Conservation (phyloP, 2,888 invertebrate genomes). For the Drosophila borealis region DNA sequence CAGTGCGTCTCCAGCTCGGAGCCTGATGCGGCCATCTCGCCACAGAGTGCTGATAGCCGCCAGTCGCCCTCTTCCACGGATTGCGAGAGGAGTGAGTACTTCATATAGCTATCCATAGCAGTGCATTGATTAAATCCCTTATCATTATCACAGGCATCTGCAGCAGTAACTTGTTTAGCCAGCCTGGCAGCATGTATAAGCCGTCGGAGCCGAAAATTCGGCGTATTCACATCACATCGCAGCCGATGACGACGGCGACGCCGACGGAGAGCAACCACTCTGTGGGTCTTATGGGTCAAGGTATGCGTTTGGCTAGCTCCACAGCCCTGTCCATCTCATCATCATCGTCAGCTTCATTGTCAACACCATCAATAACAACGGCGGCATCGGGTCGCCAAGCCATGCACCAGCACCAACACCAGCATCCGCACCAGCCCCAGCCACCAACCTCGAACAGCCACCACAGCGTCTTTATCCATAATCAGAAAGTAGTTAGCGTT, state of each 20-base stretch:
- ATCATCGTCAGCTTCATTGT: constrained; percentile 49
- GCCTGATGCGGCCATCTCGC: constrained; percentile 88
- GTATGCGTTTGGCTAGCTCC: constrained; percentile 66
- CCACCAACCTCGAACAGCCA: constrained; percentile 33
- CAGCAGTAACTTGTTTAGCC: constrained; percentile 64
- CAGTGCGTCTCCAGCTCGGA: constrained; percentile 95
- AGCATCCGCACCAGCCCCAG: constrained; percentile 25
- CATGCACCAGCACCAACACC: constrained; percentile 42
- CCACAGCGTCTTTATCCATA: constrained; percentile 62
- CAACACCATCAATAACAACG: constrained; percentile 49
- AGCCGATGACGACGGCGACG: constrained; percentile 65
- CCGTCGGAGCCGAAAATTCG: constrained; percentile 84
- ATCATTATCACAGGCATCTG: constrained; percentile 48
- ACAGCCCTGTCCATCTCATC: constrained; percentile 59
- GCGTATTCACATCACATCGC: constrained; percentile 73
- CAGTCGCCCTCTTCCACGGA: constrained; percentile 85
- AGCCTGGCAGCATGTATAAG: constrained; percentile 82
- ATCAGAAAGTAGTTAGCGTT: constrained; percentile 72
- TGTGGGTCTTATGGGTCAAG: constrained; percentile 59
- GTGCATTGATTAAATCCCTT: neutral
- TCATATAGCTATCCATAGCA: accelerated
- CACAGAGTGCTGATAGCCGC: constrained; percentile 83
- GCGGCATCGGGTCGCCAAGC: constrained; percentile 44
- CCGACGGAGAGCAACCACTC: constrained; percentile 65
- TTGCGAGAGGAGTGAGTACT: constrained; percentile 82